phyloP scores from a whole-genome alignment of 1,140 invertebrate genomes.

The Nomia melanderi region DNA sequence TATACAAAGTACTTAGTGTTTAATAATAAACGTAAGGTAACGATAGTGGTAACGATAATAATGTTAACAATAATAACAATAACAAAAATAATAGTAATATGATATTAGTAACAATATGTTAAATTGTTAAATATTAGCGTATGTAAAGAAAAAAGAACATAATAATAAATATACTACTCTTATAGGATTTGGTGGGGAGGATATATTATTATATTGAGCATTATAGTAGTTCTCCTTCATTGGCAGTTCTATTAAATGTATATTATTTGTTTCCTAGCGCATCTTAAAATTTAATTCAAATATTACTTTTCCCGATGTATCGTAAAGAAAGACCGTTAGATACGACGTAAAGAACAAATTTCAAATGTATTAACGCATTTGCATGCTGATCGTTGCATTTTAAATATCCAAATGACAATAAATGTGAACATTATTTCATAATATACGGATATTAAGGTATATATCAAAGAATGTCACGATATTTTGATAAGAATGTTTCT shows the following conservation, averaged over 20 bases:
- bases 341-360: slow-evolving; percentile 48
- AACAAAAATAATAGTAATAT: slow-evolving; percentile 29
- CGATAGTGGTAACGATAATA: neutral
- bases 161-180: slow-evolving; percentile 42
- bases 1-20: slow-evolving; percentile 43
- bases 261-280: slow-evolving; percentile 63
- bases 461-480: slow-evolving; percentile 66
- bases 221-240: slow-evolving; percentile 70
- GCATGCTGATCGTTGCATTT: slow-evolving; percentile 69
- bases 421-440: slow-evolving; percentile 50
- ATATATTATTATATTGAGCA: slow-evolving; percentile 72
- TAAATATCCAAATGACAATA: slow-evolving; percentile 54
- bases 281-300: slow-evolving; percentile 54
- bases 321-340: slow-evolving; percentile 56
- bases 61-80: slow-evolving; percentile 20
- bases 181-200: slow-evolving; percentile 59
- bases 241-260: slow-evolving; percentile 79
- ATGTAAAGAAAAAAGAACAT: neutral
- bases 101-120: slow-evolving; percentile 37
- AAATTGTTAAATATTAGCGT: too few species aligned
- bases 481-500: slow-evolving; percentile 56
- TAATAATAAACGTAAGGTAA: slow-evolving; percentile 15
- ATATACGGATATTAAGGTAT: slow-evolving; percentile 52
- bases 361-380: slow-evolving; percentile 50
- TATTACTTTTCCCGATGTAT: slow-evolving; percentile 49